Evolutionary conservation across 2,888 invertebrate species (phyloP), one percentile per base, ranked within the genome.

Genomic region (Latheticus oryzae): DNA sequence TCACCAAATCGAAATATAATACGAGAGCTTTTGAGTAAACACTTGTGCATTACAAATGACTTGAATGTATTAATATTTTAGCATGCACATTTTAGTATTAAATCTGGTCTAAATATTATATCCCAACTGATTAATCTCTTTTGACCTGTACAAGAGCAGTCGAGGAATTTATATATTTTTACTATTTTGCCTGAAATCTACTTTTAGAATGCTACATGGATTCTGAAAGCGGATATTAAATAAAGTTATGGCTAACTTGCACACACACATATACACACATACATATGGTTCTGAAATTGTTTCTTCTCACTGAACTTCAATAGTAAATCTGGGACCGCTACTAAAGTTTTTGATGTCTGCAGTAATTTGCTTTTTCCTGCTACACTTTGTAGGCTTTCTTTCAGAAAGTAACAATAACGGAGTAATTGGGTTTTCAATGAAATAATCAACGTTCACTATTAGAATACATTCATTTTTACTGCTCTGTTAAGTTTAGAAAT

Each of bases 201-300:
- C 12, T 11, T 9, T 37, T 50, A 16, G 35, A 50, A 40, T 16
- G 40, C 33, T 19, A 43, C 53, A 30, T 35, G 42, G 33, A 26
- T 24, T 12, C 17, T 30, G 24, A 47, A 52, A 52, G 43, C 52
- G 52, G 58, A 52, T 43, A 58, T 58, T 58, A 58, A 47, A 47
- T 48, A 48, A 40, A 58, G 47, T 58, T 58, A 53, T 48, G 32
- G 40, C 26, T 30, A 57, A 52, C 37, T 57, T 57, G 45, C 45
- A 45, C 45, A 52, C 51, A 57, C 28, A 51, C 37, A 28, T 33
- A 42, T n/a, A n/a, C n/a, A n/a, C n/a, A n/a, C n/a, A n/a, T n/a
- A n/a, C n/a, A n/a, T n/a, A n/a, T n/a, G n/a, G n/a, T 30, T 9
- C n/a, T 38, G 38, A 55, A 55, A 37, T 5, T 28, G 33, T 21